Evolutionary conservation across 2,797 vertebrate genomes (phyloP).

Genomic region (Saxicola maurus): DNA sequence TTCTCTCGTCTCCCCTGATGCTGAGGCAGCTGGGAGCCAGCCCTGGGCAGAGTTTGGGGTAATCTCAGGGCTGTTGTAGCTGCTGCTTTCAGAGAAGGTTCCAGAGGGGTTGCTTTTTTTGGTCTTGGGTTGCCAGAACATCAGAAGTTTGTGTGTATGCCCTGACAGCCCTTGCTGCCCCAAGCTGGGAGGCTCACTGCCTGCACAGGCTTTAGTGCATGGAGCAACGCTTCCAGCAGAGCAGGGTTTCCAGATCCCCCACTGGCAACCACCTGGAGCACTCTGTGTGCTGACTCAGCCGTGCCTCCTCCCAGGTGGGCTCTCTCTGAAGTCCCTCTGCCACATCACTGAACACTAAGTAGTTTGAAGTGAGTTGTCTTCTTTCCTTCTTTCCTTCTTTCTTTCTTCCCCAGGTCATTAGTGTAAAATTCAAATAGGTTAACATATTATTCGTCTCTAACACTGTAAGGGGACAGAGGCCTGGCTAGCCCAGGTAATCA

Average conservation of each 20-base stretch:
- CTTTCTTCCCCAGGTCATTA: background rate
- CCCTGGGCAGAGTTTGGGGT: background rate
- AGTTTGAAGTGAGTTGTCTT: background rate
- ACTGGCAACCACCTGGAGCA: background rate
- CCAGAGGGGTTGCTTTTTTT: background rate
- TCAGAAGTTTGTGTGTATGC: background rate
- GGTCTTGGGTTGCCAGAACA: background rate
- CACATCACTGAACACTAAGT: background rate
- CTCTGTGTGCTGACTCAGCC: background rate
- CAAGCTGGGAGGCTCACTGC: background rate
- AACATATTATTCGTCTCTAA: background rate
- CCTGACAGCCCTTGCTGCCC: background rate
- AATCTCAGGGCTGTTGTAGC: background rate
- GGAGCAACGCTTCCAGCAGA: background rate
- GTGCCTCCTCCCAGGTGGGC: background rate
- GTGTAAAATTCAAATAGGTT: slow-evolving; percentile 17
- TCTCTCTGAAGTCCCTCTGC: background rate
- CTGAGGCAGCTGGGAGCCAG: background rate
- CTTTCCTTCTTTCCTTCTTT: background rate
- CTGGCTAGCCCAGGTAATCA: slow-evolving; percentile 18
- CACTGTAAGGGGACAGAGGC: slow-evolving; percentile 15
- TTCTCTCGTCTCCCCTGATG: background rate
- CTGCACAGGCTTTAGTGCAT: background rate
- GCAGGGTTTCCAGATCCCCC: background rate
- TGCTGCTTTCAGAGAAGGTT: background rate